Conservation (phyloP, 2,888 invertebrate species). For the Metopia argyrocephala region DNA sequence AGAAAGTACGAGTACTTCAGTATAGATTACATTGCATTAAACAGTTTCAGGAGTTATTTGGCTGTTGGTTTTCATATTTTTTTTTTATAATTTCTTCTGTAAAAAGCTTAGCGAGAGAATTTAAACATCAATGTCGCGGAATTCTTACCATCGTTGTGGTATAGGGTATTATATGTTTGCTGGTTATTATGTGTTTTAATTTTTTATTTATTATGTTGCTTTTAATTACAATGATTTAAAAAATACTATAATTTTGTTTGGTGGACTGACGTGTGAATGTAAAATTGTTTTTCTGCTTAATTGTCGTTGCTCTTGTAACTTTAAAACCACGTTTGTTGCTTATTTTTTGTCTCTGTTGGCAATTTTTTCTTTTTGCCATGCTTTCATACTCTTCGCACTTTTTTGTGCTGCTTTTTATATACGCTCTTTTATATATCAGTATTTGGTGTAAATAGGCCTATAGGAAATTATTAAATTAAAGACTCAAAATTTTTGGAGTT, state of each 20-base stretch:
- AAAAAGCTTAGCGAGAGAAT: too few species aligned
- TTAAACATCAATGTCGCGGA: too few species aligned
- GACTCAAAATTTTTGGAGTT: too few species aligned
- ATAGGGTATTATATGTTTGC: too few species aligned
- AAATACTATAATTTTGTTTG: neutral
- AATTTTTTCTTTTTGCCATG: neutral
- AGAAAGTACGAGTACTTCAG: too few species aligned
- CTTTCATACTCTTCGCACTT: constrained; percentile 27
- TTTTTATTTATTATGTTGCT: neutral
- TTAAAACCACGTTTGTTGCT: constrained; percentile 13
- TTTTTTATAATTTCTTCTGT: too few species aligned
- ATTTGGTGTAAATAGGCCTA: neutral
- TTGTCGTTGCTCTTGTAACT: constrained; percentile 19
- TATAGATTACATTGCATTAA: too few species aligned
- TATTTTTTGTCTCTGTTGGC: constrained; percentile 1
- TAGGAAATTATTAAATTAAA: constrained; percentile 11
- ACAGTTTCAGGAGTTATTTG: too few species aligned
- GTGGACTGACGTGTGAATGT: neutral
- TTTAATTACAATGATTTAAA: neutral
- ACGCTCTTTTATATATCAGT: constrained; percentile 10
- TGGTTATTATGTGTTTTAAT: too few species aligned
- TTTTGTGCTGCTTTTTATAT: constrained; percentile 18
- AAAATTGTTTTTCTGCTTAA: constrained; percentile 10
- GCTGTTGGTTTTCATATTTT: too few species aligned
- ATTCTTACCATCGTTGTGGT: too few species aligned